phyloP scores from a whole-genome alignment of 2,113 vertebrate genomes.

The Labeo catla region DNA sequence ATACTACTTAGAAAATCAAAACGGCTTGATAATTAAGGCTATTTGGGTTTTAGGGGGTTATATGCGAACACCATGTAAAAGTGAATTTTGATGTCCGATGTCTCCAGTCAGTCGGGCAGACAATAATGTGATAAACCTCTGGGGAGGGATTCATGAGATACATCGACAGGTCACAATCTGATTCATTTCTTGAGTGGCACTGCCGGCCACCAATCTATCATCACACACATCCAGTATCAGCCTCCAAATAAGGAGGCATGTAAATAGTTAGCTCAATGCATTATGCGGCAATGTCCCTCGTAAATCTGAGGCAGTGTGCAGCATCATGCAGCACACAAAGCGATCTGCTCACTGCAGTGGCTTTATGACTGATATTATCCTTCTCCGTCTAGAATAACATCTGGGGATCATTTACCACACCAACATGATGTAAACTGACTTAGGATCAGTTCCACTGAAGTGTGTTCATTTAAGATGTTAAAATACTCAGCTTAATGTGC shows the following conservation, averaged over 20 bases:
- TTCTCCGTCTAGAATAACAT: background rate
- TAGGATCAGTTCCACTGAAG: background rate
- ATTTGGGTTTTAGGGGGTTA: no score
- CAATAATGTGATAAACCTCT: slow-evolving; percentile 12
- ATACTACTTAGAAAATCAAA: no score
- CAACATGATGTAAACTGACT: background rate
- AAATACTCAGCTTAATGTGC: background rate
- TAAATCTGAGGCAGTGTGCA: slow-evolving; percentile 55
- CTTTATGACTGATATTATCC: slow-evolving; percentile 33
- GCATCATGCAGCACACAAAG: slow-evolving; percentile 36
- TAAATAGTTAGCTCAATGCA: slow-evolving; percentile 45
- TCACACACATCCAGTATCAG: slow-evolving; percentile 7
- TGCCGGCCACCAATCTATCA: slow-evolving; percentile 2
- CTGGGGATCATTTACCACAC: background rate
- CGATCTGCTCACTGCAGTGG: slow-evolving; percentile 31
- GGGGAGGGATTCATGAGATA: background rate
- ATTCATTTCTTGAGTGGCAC: slow-evolving; percentile 34
- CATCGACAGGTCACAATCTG: slow-evolving; percentile 7
- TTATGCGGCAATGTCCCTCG: slow-evolving; percentile 47
- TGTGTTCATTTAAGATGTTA: background rate
- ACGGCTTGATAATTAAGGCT: no score
- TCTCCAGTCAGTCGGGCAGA: background rate
- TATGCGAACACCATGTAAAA: no score
- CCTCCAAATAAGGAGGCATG: slow-evolving; percentile 37
- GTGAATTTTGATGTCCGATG: no score